Evolutionary conservation across 2,888 invertebrate species (phyloP), one percentile per base, ranked within the genome.

Genomic region (Diarsia rubi): DNA sequence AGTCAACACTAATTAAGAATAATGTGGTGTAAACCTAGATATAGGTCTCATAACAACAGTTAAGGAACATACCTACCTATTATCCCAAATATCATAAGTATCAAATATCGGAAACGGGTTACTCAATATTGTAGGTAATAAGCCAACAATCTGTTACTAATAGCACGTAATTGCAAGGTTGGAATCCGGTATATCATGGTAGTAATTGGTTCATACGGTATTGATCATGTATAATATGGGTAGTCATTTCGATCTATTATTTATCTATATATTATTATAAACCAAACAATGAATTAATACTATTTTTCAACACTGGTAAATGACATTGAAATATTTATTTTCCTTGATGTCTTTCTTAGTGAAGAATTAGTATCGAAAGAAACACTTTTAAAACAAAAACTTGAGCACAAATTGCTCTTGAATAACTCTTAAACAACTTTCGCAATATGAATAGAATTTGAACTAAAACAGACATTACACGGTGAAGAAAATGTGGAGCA

Each of bases 401-500:
- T 79, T 67, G 1, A 63, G 64, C 1, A n/a, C 5, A 59, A 69
- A 76, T 54, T 52, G 2, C 45, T 68, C 19, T 19, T 1, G 42
- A 19, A 42, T 11, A 54, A 60, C 14, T 44, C 57, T 54, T 3
- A 57, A 69, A 59, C 11, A 83, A 71, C 62, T 71, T 79, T 64
- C 12, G 21, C 47, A 72, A 74, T 59, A 69, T 66, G 52, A 79
- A 79, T 76, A 68, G 62, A 79, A 82, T 72, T 78, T 24, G 9
- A 78, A 78, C 67, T 77, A 66, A 78, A 75, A 76, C 68, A 84
- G 75, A 73, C 65, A 78, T 81, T 72, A 73, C 63, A 73, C 57
- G 37, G 37, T 75, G 71, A 68, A 85, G 83, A 73, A 81, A 73
- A 81, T 73, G 74, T 79, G 75, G 67, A 72, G 85, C 73, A 70